Percentiles rank a stretch among this genome's conserved stretches.
Conservation (phyloP, 1,140 invertebrate species). For the Parapsyche elsis region DNA sequence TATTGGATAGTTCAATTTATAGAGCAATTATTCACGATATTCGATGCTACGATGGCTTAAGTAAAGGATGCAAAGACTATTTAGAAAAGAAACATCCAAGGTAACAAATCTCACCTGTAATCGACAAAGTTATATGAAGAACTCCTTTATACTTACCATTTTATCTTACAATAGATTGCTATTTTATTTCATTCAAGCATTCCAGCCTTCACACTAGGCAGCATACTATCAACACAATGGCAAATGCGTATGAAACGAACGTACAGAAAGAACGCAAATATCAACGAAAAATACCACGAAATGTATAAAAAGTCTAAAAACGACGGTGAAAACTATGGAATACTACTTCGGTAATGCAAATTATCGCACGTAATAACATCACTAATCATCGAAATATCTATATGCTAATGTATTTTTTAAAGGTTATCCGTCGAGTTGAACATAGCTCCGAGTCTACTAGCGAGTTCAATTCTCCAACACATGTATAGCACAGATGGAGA, state of each 20-base stretch:
- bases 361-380: slow-evolving; percentile 58
- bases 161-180: not conserved
- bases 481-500: slow-evolving; percentile 62
- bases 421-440: slow-evolving; percentile 64
- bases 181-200: slow-evolving; percentile 51
- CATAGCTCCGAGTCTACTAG: slow-evolving; percentile 63
- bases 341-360: slow-evolving; percentile 67
- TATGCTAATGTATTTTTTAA: too few relatives aligned
- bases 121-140: not conserved
- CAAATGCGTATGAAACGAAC: slow-evolving; percentile 64
- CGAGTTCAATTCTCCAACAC: slow-evolving; percentile 63
- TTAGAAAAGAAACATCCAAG: slow-evolving; percentile 59
- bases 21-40: slow-evolving; percentile 55
- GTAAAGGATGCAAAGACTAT: slow-evolving; percentile 58
- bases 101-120: slow-evolving; percentile 33
- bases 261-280: slow-evolving; percentile 58
- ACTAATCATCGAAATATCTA: slow-evolving; percentile 18
- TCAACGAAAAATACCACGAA: slow-evolving; percentile 58
- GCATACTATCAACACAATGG: slow-evolving; percentile 65
- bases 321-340: slow-evolving; percentile 64
- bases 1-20: slow-evolving; percentile 37
- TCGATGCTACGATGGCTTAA: slow-evolving; percentile 57
- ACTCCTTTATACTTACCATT: not conserved
- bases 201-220: slow-evolving; percentile 64
- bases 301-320: slow-evolving; percentile 57